Percentiles rank a stretch among this genome's conserved stretches.
These are phyloP conservation scores for Mallotus villosus DNA, from an alignment of 2,797 vertebrate genomes.

Conservation along the genomic window DNA sequence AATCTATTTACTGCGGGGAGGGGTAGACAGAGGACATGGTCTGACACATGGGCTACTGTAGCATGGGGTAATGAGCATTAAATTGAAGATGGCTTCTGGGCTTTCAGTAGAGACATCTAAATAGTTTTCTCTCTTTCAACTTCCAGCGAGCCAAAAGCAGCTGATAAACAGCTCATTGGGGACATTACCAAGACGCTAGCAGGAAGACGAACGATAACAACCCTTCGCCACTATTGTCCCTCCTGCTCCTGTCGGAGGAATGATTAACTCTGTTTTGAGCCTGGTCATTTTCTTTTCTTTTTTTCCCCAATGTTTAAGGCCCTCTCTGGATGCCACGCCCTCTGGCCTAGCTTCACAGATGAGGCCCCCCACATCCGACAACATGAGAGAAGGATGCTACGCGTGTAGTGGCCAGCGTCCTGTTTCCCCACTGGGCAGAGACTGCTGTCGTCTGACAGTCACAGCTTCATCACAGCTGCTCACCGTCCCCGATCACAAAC, in stretches of 20 bases:
- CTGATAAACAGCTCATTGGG: not conserved
- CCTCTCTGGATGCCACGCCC: not conserved
- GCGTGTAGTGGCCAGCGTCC: not conserved
- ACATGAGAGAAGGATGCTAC: slow-evolving; percentile 2
- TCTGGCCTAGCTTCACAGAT: not conserved
- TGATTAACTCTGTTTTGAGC: not conserved
- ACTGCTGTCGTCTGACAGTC: slow-evolving; percentile 3
- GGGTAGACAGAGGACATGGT: not conserved
- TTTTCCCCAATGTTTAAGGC: not conserved
- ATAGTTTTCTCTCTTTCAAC: not conserved
- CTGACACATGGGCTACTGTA: not conserved
- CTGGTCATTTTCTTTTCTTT: not conserved
- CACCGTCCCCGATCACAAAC: not conserved
- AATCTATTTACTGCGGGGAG: slow-evolving; percentile 39
- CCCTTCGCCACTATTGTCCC: not conserved
- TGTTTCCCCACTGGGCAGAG: not conserved
- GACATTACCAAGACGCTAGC: not conserved
- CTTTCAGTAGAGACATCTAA: slow-evolving; percentile 16
- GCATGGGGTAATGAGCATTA: slow-evolving; percentile 13
- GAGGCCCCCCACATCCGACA: not conserved
- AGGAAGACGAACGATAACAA: not conserved
- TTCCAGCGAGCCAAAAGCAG: not conserved
- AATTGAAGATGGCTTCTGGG: slow-evolving; percentile 6
- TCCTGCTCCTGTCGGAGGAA: not conserved
- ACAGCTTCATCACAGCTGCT: not conserved